Percentiles rank a stretch among this genome's conserved stretches.
These are phyloP conservation scores for Spilogale gracilis DNA, from an alignment of 2,113 vertebrate species.

Conservation along the genomic window DNA sequence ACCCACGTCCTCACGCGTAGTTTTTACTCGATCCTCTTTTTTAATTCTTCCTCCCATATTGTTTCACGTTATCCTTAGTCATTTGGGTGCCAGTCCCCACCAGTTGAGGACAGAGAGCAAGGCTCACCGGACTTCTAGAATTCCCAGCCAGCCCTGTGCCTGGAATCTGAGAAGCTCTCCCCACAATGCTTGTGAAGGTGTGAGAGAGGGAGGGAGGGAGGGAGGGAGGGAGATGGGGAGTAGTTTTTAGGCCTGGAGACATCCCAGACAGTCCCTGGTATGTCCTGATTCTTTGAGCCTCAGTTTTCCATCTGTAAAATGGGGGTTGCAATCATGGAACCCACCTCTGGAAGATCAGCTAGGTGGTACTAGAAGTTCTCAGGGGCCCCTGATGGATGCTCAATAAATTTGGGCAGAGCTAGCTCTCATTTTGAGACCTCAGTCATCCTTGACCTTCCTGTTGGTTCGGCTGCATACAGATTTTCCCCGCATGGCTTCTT, in stretches of 20 bases:
- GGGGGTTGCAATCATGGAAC: neutral
- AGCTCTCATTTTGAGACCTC: neutral
- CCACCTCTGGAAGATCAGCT: neutral
- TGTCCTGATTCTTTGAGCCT: neutral
- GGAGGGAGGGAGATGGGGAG: neutral
- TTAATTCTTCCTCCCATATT: neutral
- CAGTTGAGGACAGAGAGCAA: neutral
- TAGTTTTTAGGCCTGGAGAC: neutral
- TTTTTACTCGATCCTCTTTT: neutral
- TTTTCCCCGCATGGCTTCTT: neutral
- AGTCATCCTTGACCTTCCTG: too few species aligned
- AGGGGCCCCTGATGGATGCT: too few species aligned
- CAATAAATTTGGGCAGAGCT: neutral
- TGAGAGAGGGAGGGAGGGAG: neutral
- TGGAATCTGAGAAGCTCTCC: neutral
- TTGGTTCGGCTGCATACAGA: neutral
- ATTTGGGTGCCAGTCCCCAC: neutral
- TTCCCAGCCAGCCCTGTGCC: neutral
- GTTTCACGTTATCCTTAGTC: neutral
- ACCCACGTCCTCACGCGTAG: neutral
- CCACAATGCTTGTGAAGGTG: neutral
- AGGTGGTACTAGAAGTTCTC: neutral
- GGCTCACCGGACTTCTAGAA: neutral
- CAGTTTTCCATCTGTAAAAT: neutral
- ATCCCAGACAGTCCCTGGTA: neutral